Conservation (phyloP, 2,888 invertebrate species). For the Drosophila paucipuncta region DNA sequence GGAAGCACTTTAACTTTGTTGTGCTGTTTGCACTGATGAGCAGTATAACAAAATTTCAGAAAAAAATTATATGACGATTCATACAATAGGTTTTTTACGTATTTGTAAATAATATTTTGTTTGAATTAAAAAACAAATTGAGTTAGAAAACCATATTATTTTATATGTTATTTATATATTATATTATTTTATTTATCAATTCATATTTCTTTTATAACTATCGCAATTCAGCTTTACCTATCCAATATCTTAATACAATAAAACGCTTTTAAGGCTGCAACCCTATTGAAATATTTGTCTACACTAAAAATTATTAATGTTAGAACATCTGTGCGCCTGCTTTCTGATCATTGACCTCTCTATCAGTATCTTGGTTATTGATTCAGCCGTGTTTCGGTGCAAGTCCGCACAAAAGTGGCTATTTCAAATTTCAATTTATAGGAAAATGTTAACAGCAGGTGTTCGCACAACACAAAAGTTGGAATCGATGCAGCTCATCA, state of each 20-base stretch:
- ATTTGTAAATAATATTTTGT: neutral
- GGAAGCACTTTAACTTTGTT: slow-evolving; percentile 1
- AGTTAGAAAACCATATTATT: neutral
- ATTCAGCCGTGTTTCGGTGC: slow-evolving; percentile 49
- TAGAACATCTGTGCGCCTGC: slow-evolving; percentile 28
- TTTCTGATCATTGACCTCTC: neutral
- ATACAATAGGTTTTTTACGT: neutral
- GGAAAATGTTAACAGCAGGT: slow-evolving; percentile 78
- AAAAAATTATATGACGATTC: neutral
- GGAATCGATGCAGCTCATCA: slow-evolving; percentile 58
- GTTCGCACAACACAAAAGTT: slow-evolving; percentile 49
- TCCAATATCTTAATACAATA: neutral
- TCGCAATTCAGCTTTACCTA: neutral
- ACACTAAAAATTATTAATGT: neutral
- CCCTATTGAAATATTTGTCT: neutral
- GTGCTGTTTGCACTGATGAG: neutral
- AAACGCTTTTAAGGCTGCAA: neutral
- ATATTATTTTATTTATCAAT: neutral
- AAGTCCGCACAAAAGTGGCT: slow-evolving; percentile 58
- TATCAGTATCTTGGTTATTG: slow-evolving; percentile 10
- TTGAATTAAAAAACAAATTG: neutral
- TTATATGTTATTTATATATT: neutral
- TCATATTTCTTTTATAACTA: neutral
- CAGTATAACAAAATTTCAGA: neutral
- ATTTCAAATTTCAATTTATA: slow-evolving; percentile 73